Evolutionary conservation across 2,113 vertebrate genomes (phyloP).

Genomic region (Hyperopisus bebe): DNA sequence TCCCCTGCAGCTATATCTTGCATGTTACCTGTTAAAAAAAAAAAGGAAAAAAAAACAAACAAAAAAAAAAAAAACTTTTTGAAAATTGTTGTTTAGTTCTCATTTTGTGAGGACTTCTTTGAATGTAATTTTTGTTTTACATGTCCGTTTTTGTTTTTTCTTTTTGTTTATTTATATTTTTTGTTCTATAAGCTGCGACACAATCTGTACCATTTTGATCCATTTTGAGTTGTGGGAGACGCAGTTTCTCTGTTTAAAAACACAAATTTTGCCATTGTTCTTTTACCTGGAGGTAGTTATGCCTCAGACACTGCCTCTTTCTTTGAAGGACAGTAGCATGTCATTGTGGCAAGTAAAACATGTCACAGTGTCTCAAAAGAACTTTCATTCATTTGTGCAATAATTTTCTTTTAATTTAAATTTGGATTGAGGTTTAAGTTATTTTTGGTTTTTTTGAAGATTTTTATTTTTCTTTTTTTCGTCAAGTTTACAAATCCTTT

Average conservation of each 20-base stretch:
- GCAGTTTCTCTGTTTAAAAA: conserved; percentile 25
- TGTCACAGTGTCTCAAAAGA: conserved; percentile 53
- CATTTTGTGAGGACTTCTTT: conserved; percentile 77
- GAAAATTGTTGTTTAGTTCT: conserved; percentile 56
- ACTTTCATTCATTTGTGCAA: conserved; percentile 69
- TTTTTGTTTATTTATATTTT: conserved; percentile 42
- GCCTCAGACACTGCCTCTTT: neutral
- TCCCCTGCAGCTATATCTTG: conserved; percentile 56
- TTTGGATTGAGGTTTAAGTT: conserved; percentile 64
- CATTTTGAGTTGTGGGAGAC: conserved; percentile 39
- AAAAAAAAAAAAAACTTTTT: neutral
- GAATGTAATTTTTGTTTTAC: conserved; percentile 53
- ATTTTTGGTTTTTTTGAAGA: conserved; percentile 55
- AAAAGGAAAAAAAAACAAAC: conserved; percentile 37
- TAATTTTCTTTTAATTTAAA: conserved; percentile 75
- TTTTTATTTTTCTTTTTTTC: conserved; percentile 38
- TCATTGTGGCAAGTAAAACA: conserved; percentile 34
- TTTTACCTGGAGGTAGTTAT: conserved; percentile 4
- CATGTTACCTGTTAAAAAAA: conserved; percentile 62
- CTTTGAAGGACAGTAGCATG: neutral
- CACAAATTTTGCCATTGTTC: conserved; percentile 32
- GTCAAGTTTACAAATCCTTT: conserved; percentile 70
- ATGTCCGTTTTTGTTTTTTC: conserved; percentile 36
- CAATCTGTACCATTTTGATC: conserved; percentile 42
- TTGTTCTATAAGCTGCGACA: neutral